These are phyloP conservation scores for Polydrusus cervinus DNA, from an alignment of 2,888 invertebrate genomes.

Conservation along the genomic window DNA sequence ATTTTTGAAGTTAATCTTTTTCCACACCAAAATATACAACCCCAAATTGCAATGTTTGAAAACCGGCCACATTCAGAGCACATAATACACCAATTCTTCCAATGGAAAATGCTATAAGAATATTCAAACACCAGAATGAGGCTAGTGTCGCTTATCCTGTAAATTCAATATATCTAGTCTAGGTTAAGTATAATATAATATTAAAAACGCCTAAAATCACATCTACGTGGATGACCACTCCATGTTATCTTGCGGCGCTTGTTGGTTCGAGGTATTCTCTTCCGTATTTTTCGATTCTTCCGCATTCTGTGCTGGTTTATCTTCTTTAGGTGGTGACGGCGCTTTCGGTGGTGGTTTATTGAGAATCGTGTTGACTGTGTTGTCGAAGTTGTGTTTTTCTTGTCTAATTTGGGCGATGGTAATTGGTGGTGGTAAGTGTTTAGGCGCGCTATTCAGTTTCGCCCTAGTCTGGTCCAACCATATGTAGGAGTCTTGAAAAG, in stretches of 20 bases:
- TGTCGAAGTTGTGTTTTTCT: slow-evolving; percentile 82
- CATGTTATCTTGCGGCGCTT: slow-evolving; percentile 60
- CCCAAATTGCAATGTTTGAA: no score
- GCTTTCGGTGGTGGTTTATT: slow-evolving; percentile 94
- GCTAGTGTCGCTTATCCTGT: slow-evolving; percentile 35
- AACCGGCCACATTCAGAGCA: no score
- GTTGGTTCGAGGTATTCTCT: slow-evolving; percentile 49
- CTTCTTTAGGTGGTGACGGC: slow-evolving; percentile 75
- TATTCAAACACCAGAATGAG: slow-evolving; percentile 17
- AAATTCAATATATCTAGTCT: slow-evolving; percentile 26
- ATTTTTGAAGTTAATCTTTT: no score
- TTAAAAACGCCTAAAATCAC: slow-evolving; percentile 50
- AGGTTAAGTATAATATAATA: slow-evolving; percentile 41
- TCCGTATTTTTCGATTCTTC: slow-evolving; percentile 51
- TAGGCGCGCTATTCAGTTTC: slow-evolving; percentile 78
- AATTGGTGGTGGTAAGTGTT: slow-evolving; percentile 83
- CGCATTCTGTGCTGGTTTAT: slow-evolving; percentile 63
- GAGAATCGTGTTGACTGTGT: slow-evolving; percentile 81
- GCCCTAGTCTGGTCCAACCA: slow-evolving; percentile 89
- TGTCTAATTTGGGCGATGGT: slow-evolving; percentile 86
- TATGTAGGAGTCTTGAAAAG: slow-evolving; percentile 80
- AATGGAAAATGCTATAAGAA: neutral
- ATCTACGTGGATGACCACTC: slow-evolving; percentile 58
- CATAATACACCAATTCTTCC: no score
- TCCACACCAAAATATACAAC: no score